phyloP scores from a whole-genome alignment of 2,888 invertebrate species.

The Lydus trimaculatus region DNA sequence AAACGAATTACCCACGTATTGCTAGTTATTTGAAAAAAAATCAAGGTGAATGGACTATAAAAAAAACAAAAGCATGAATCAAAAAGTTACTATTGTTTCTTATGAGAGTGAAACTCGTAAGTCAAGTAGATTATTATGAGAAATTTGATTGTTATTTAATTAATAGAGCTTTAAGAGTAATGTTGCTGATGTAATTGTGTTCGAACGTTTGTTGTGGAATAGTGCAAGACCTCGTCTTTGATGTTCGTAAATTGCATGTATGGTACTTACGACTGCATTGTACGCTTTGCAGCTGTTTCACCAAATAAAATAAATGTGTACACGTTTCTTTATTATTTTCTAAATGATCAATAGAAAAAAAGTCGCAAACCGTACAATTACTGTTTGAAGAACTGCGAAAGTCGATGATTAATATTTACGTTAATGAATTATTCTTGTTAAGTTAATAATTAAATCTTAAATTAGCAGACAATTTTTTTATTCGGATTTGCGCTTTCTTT shows the following conservation, averaged over 20 bases:
- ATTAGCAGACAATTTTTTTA: slow-evolving; percentile 9
- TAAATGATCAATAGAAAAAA: background rate
- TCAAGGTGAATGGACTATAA: background rate
- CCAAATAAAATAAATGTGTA: background rate
- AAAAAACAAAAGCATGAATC: background rate
- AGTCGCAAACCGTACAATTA: background rate
- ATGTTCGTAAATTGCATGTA: slow-evolving; percentile 23
- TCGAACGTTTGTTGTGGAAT: background rate
- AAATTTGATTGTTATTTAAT: slow-evolving; percentile 13
- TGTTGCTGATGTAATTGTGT: background rate
- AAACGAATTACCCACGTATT: slow-evolving; percentile 11
- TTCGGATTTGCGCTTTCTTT: slow-evolving; percentile 25
- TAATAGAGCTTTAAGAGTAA: background rate
- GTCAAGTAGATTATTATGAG: background rate
- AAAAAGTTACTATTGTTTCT: background rate
- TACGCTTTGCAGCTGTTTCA: slow-evolving; percentile 21
- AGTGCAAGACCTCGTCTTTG: background rate
- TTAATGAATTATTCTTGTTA: background rate
- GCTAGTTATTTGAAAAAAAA: background rate
- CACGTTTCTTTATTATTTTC: background rate
- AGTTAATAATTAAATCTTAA: background rate
- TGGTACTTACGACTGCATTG: slow-evolving; percentile 13
- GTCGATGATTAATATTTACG: background rate
- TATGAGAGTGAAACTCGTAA: slow-evolving; percentile 1
- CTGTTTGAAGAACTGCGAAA: background rate